Conservation (phyloP, 1,140 invertebrate species). For the Megalonaias nervosa region DNA sequence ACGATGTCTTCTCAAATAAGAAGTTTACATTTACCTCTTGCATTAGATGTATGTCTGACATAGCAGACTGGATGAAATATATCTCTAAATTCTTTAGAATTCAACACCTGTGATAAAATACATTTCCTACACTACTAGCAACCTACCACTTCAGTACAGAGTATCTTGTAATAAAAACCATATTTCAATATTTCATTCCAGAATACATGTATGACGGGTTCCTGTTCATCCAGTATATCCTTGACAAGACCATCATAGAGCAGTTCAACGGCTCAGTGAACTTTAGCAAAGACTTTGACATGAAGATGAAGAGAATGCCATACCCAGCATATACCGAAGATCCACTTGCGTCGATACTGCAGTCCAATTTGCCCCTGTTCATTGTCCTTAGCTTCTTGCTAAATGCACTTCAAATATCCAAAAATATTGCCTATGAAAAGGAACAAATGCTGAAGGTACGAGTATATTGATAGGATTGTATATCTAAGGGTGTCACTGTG, state of each 20-base stretch:
- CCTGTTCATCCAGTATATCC: conserved; percentile 77
- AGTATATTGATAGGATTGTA: no score
- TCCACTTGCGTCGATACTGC: conserved; percentile 38
- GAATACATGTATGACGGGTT: conserved; percentile 81
- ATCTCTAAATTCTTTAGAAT: no score
- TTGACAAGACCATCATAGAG: conserved; percentile 77
- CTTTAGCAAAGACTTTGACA: conserved; percentile 22
- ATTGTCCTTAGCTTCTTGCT: conserved; percentile 80
- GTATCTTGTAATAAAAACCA: no score
- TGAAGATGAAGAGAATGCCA: conserved; percentile 72
- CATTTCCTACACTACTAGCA: no score
- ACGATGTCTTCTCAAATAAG: no score
- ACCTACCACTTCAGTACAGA: no score
- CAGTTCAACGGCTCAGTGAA: conserved; percentile 11
- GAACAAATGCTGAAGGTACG: conserved; percentile 67
- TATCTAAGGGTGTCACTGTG: no score
- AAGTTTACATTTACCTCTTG: no score
- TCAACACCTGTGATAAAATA: no score
- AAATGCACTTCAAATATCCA: conserved; percentile 52
- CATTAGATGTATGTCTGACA: no score
- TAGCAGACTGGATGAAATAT: no score
- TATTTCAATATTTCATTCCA: conserved; percentile 55
- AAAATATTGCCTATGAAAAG: conserved; percentile 51
- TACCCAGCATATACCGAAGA: conserved; percentile 65
- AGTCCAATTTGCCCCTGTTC: conserved; percentile 69